A percentile compares a stretch with the other conserved stretches of the same genome.
phyloP scores from a whole-genome alignment of 2,888 invertebrate genomes.

The Nephrotoma guestfalica region DNA sequence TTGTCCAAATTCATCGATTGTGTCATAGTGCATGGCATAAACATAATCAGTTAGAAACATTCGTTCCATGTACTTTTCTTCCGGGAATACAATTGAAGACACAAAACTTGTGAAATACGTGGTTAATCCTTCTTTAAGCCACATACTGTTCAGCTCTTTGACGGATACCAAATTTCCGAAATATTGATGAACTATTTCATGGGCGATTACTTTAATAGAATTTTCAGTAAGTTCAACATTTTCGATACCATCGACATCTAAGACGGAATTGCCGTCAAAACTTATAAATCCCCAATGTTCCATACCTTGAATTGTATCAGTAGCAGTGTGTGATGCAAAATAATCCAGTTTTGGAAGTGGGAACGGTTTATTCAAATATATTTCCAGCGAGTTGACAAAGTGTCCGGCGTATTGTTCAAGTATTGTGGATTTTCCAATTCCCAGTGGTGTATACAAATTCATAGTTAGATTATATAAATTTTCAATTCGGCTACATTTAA shows the following conservation, averaged over 20 bases:
- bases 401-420: not conserved
- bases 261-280: not conserved
- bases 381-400: not conserved
- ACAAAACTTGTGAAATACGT: not conserved
- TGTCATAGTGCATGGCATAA: not conserved
- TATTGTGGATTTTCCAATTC: not conserved
- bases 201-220: not conserved
- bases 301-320: not conserved
- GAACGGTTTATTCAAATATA: not conserved
- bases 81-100: not conserved
- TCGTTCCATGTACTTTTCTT: not conserved
- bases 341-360: not conserved
- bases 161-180: not conserved
- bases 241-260: not conserved
- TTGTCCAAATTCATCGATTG: not conserved
- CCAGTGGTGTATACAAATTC: not conserved
- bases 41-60: not conserved
- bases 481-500: not conserved
- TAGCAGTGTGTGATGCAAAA: not conserved
- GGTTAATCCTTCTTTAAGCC: not conserved
- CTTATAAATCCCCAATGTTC: not conserved
- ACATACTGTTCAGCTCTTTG: not conserved
- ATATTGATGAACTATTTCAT: not conserved
- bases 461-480: not conserved
- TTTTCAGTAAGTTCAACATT: not conserved